Conservation (phyloP, 1,140 invertebrate genomes). For the Zaprionus nigranus region DNA sequence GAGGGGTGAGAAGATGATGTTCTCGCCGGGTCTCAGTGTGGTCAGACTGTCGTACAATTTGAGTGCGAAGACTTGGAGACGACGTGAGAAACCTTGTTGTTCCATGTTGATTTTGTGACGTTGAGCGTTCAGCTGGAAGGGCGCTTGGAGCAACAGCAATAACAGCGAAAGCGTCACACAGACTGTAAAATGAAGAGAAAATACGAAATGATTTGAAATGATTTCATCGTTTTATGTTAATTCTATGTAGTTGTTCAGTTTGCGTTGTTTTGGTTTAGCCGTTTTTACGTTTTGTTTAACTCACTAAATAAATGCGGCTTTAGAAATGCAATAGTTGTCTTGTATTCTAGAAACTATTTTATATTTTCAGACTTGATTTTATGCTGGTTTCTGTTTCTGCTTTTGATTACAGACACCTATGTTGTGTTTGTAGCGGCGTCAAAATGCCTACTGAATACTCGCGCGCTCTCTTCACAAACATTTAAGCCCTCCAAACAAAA, state of each 20-base stretch:
- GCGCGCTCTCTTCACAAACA: slow-evolving; percentile 10
- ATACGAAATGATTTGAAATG: slow-evolving; percentile 37
- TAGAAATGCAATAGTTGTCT: not conserved
- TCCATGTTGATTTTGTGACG: slow-evolving; percentile 15
- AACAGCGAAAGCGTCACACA: slow-evolving; percentile 44
- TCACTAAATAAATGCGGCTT: slow-evolving; percentile 18
- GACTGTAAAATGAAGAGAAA: slow-evolving; percentile 45
- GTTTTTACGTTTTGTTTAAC: slow-evolving; percentile 50
- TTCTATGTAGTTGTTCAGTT: slow-evolving; percentile 41
- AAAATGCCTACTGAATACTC: slow-evolving; percentile 46
- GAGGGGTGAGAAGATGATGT: slow-evolving; percentile 87
- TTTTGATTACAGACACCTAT: not conserved
- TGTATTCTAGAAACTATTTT: not conserved
- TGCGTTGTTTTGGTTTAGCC: slow-evolving; percentile 45
- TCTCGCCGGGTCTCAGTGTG: slow-evolving; percentile 72
- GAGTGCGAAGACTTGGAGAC: slow-evolving; percentile 58
- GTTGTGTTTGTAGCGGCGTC: slow-evolving; percentile 26
- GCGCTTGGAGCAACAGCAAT: slow-evolving; percentile 24
- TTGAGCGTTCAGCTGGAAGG: not conserved
- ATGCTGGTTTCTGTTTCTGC: slow-evolving; percentile 5
- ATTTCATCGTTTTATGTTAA: slow-evolving; percentile 73
- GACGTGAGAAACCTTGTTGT: slow-evolving; percentile 54
- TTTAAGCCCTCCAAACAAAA: slow-evolving; percentile 12
- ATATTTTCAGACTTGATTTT: slow-evolving; percentile 39
- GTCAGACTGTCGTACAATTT: slow-evolving; percentile 58